These are phyloP conservation scores for Alcedo quadribrachys DNA, from an alignment of 2,797 vertebrate genomes.

Conservation along the genomic window DNA sequence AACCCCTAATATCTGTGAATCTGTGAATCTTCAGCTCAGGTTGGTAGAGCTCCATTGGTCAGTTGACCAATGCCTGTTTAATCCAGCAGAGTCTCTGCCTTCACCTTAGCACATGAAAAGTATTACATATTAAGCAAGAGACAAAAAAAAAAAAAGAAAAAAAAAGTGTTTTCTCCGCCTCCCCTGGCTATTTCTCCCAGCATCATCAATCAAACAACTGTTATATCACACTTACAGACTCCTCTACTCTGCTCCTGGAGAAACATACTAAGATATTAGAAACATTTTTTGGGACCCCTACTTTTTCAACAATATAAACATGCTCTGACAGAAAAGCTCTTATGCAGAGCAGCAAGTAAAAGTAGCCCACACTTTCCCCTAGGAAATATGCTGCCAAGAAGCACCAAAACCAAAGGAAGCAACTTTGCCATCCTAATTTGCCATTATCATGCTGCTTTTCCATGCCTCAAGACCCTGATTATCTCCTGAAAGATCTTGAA, in stretches of 20 bases:
- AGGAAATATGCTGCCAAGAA: neutral
- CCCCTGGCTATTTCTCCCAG: neutral
- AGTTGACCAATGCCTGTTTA: neutral
- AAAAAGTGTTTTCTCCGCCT: accelerated
- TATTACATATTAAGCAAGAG: neutral
- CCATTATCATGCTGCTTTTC: neutral
- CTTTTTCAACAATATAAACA: neutral
- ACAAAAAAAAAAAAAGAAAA: neutral
- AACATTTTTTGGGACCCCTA: neutral
- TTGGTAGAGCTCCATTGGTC: neutral
- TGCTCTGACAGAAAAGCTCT: neutral
- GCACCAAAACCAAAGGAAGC: slow-evolving; percentile 15
- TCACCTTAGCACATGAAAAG: neutral
- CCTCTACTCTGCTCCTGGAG: neutral
- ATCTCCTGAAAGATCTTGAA: neutral
- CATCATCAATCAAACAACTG: neutral
- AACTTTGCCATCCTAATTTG: neutral
- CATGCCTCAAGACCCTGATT: neutral
- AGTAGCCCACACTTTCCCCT: neutral
- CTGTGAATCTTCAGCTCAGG: neutral
- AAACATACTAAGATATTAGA: neutral
- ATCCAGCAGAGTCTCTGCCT: neutral
- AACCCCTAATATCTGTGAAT: too few relatives aligned
- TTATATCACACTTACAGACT: neutral
- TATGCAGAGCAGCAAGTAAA: neutral